Evolutionary conservation across 2,888 invertebrate species (phyloP), one percentile per base, ranked within the genome.

Genomic region (Nipponacmea schrenckii): DNA sequence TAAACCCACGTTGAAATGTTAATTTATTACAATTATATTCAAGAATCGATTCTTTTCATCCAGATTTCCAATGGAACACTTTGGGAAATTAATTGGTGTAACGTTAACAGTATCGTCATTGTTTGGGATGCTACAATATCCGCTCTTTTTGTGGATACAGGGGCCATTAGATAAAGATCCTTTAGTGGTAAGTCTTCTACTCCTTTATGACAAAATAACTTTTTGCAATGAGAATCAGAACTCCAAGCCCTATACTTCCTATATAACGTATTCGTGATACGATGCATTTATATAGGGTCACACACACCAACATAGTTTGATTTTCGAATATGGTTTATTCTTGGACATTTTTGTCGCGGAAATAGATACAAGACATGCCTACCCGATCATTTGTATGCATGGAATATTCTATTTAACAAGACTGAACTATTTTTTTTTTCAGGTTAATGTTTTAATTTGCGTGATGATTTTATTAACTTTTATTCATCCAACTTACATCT

Each of bases 71-170:
- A 63, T 67, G 31, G 72, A 80, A 62, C 78, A 80, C 64, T 80
- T 80, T 74, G 80, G 80, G 8, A 80, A 79, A 56, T 67, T 80
- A 45, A 76, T 79, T 66, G 80, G 80, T 17, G 64, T 79, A 50
- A 74, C 73, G 10, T 74, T 80, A 70, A 78, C 79, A 14, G 73
- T 79, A 26, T 71, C 78, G 0, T 77, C 78, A 0, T 63, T 75
- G 5, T 75, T 80, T 65, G 76, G 80, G 65, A 70, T 76, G 66
- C 46, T 80, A 8, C 80, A 80, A 73, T 80, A 74, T 65, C 80
- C 80, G 2, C 48, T 80, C 31, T 79, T 80, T 44, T 62, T 79
- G 15, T 66, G 79, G 44, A 74, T 79, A 24, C 77, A 79, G 48
- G 79, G 79, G 4, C 79, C 79, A 1, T 73, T 79, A 0, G 39